phyloP scores from a whole-genome alignment of 1,140 invertebrate species.

The Bradysia coprophila region DNA sequence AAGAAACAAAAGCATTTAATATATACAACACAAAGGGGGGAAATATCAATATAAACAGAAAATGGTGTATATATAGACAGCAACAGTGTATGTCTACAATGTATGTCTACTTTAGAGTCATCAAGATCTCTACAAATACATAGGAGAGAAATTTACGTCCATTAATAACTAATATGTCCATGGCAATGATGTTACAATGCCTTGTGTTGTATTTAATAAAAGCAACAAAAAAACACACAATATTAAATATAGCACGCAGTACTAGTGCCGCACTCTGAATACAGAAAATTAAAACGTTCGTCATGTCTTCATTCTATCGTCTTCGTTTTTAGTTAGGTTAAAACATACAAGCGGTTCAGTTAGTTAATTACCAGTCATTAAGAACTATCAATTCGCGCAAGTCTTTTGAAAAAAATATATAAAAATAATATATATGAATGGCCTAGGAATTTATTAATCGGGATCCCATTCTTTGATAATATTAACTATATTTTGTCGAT shows the following conservation, averaged over 20 bases:
- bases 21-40: too few species aligned
- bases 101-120: too few species aligned
- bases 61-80: too few species aligned
- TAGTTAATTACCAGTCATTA: conserved; percentile 1
- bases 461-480: too few species aligned
- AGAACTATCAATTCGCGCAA: not conserved
- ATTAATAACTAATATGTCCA: not conserved
- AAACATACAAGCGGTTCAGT: conserved; percentile 1
- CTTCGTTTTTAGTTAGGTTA: conserved; percentile 1
- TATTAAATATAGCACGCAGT: not conserved
- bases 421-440: too few species aligned
- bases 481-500: not conserved
- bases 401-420: too few species aligned
- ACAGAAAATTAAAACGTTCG: not conserved
- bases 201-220: not conserved
- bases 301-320: not conserved
- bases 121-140: not conserved
- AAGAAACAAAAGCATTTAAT: too few species aligned
- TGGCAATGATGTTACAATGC: not conserved
- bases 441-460: not conserved
- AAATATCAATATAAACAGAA: too few species aligned
- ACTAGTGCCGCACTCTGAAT: not conserved
- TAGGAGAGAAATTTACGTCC: too few species aligned
- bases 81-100: too few species aligned
- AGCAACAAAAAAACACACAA: not conserved